Percentiles rank a stretch among this genome's conserved stretches.
Conservation (phyloP, 1,140 invertebrate species). For the Trachymyrmex septentrionalis region DNA sequence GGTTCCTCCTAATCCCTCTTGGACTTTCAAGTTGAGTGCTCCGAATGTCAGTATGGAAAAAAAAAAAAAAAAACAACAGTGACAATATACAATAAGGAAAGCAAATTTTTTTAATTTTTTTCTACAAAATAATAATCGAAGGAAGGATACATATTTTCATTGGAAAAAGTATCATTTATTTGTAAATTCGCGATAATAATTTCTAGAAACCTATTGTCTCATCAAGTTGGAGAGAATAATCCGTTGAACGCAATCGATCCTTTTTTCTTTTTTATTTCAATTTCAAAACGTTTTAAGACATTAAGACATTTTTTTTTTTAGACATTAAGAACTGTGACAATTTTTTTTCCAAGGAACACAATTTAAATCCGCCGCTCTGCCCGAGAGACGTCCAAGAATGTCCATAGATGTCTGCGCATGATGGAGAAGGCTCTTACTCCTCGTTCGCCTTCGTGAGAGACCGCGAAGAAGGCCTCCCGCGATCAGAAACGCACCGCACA, state of each 20-base stretch:
- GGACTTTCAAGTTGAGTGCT: neutral
- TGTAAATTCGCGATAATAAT: neutral
- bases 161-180: too few relatives aligned
- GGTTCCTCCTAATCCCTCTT: neutral
- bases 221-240: neutral
- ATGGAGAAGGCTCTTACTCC: constrained; percentile 36
- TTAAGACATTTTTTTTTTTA: neutral
- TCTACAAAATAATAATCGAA: neutral
- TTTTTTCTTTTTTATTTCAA: neutral
- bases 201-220: neutral
- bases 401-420: neutral
- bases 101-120: neutral
- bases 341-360: neutral
- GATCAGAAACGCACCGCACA: constrained; percentile 66
- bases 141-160: neutral
- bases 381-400: neutral
- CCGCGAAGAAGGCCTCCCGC: constrained; percentile 58
- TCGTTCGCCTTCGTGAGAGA: constrained; percentile 10
- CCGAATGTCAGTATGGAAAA: neutral
- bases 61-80: too few relatives aligned
- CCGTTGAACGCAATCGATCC: neutral
- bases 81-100: neutral
- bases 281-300: neutral
- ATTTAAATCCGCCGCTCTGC: neutral
- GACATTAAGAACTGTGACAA: neutral